phyloP scores from a whole-genome alignment of 2,113 vertebrate species.

The Anser brachyrhynchus region DNA sequence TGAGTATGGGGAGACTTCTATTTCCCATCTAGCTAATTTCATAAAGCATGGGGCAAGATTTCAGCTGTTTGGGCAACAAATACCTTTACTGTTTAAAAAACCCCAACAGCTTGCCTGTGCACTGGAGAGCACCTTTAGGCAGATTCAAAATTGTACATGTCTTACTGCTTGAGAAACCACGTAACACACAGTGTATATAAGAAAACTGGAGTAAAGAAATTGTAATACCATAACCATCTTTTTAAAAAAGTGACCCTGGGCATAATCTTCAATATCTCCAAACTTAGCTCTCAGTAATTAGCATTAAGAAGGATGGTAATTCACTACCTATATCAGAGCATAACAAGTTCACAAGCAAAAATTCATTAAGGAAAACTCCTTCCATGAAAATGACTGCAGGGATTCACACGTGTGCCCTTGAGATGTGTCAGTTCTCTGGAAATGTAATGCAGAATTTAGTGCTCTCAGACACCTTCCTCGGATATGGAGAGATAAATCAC shows the following conservation, averaged over 20 bases:
- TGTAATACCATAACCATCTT: not conserved
- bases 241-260: not conserved
- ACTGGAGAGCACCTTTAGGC: not conserved
- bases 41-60: not conserved
- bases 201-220: not conserved
- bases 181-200: not conserved
- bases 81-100: not conserved
- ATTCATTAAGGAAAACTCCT: not conserved
- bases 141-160: not conserved
- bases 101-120: not conserved
- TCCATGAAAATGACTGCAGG: not conserved
- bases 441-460: not conserved
- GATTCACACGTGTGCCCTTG: not conserved
- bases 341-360: slow-evolving; percentile 13
- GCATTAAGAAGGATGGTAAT: not conserved
- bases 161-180: not conserved
- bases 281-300: not conserved
- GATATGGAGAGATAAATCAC: slow-evolving; percentile 1
- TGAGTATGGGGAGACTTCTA: not conserved
- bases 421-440: not conserved
- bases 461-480: not conserved
- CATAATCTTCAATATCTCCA: not conserved
- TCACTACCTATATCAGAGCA: not conserved
- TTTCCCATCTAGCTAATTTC: not conserved
- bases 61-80: not conserved